Base-by-base conservation (phyloP, 2,797 vertebrate species). In the Sebastiscus albofasciatus region DNA sequence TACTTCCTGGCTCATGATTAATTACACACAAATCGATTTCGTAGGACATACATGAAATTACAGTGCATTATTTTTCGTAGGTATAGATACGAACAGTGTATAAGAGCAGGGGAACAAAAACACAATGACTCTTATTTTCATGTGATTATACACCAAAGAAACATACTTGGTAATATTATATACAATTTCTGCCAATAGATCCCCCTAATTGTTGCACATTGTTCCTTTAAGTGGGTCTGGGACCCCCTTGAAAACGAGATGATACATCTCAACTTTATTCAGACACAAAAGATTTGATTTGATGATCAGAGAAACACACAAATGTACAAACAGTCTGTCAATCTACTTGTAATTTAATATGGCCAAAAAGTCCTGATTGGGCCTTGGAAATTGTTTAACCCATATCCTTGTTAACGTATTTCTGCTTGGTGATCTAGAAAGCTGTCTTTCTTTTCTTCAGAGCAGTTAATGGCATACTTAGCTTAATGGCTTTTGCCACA, bases 401-500 rank as follows among this genome's bases (percentile, higher is more conserved):
- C 26, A 29, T 26, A 59, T n/a, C 20, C 69, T 72, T 73, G 54
- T 80, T 68, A 75, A 60, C 55, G 29, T 59, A 69, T 79, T 72
- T 36, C 14, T 16, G 56, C 42, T 56, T 49, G 29, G 26, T 69
- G 67, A 82, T 60, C 49, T 6, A n/a, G 46, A 83, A 79, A 74
- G 72, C 58, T 54, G 56, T 16, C 75, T 46, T 65, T 72, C 58
- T 65, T 31, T 36, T 82, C 62, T 75, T 36, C 59, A n/a, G 46
- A 60, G 79, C 67, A 69, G 68, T 82, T 81, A 83, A 87, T 81
- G 74, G 55, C 81, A 62, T 34, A 77, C 49, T 82, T 80, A 81
- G 49, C 84, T 76, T 82, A 77, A 86, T 85, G 81, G 3, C 20
- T 89, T 75, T 75, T 83, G 36, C 56, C 72, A 36, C 77, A 75